Conservation (phyloP, 1,140 invertebrate genomes). For the Samia ricini region DNA sequence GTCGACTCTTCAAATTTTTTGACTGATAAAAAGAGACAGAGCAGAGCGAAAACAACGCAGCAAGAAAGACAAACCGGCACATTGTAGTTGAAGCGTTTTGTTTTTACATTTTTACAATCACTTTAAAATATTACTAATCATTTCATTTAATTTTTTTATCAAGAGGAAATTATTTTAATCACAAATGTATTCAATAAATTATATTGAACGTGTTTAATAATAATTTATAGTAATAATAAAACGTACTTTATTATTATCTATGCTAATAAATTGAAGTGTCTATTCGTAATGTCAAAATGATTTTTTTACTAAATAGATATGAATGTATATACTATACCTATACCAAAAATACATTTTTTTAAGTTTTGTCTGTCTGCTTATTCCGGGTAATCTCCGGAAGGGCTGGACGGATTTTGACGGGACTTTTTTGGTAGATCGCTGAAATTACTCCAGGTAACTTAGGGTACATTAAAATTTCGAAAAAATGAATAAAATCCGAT, state of each 20-base stretch:
- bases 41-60: slow-evolving; percentile 15
- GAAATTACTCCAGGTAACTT: no score
- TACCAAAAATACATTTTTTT: no score
- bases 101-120: not conserved
- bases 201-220: not conserved
- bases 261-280: no score
- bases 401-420: no score
- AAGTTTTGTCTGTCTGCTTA: no score
- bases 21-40: slow-evolving; percentile 38
- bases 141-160: not conserved
- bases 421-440: no score
- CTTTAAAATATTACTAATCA: not conserved
- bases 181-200: not conserved
- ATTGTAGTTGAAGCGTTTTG: not conserved
- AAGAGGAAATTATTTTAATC: not conserved
- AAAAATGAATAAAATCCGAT: no score
- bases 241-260: not conserved
- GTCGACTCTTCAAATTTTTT: slow-evolving; percentile 54
- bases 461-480: no score
- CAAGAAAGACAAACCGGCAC: slow-evolving; percentile 3
- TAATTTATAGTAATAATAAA: not conserved
- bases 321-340: no score
- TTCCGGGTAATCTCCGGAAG: no score
- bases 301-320: no score
- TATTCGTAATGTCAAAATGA: no score